These are phyloP conservation scores for Chlamydotis undulata DNA, from an alignment of 2,113 vertebrate species.

Conservation along the genomic window DNA sequence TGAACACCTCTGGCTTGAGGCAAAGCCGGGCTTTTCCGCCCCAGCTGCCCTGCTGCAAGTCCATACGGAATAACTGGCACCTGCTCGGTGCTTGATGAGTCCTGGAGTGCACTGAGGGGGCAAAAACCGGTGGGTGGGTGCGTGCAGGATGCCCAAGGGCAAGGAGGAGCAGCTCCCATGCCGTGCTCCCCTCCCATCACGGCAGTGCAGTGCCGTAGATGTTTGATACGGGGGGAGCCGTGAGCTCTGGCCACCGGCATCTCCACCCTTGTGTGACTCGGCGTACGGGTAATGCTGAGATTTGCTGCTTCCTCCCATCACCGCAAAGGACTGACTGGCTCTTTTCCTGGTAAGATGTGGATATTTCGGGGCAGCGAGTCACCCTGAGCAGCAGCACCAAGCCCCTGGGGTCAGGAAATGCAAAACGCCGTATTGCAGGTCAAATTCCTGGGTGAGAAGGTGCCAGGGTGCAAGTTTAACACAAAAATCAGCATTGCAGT, in stretches of 20 bases:
- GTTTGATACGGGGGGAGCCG: neutral
- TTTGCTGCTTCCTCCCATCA: neutral
- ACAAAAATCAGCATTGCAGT: neutral
- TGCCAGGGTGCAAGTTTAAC: neutral
- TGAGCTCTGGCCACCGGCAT: rapidly evolving
- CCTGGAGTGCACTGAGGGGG: neutral
- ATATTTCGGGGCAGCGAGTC: neutral
- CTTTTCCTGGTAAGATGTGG: neutral
- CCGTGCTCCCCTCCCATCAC: rapidly evolving
- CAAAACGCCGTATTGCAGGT: rapidly evolving
- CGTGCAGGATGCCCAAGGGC: neutral
- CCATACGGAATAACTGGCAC: neutral
- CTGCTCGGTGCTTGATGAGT: neutral
- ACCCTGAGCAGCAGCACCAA: neutral
- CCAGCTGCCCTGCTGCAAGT: neutral
- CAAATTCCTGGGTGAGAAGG: neutral
- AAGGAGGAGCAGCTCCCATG: neutral
- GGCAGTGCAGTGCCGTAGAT: rapidly evolving
- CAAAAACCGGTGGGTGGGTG: neutral
- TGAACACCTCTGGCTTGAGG: neutral
- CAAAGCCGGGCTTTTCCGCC: neutral
- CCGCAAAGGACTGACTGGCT: rapidly evolving
- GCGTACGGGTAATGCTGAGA: rapidly evolving
- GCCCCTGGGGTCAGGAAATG: neutral
- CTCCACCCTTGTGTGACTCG: rapidly evolving